phyloP scores from a whole-genome alignment of 1,140 invertebrate species.

The Olivierus martensii region DNA sequence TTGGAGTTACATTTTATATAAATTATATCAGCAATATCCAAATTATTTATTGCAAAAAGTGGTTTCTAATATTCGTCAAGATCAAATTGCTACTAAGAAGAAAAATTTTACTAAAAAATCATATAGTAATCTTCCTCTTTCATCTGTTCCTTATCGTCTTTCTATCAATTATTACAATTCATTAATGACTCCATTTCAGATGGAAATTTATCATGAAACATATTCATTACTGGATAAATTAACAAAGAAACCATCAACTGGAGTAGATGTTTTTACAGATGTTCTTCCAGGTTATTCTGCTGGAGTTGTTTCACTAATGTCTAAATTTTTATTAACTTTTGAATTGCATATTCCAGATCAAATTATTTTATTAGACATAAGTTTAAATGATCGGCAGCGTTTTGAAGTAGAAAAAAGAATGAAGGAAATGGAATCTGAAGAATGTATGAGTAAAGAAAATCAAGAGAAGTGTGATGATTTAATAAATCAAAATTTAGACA shows the following conservation, averaged over 20 bases:
- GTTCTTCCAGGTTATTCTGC: slow-evolving; percentile 24
- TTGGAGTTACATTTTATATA: slow-evolving; percentile 49
- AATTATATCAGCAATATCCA: slow-evolving; percentile 53
- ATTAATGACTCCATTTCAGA: slow-evolving; percentile 6
- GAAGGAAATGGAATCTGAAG: neutral
- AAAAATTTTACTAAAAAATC: slow-evolving; percentile 1
- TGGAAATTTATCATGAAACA: slow-evolving; percentile 4
- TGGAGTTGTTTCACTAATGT: slow-evolving; percentile 23
- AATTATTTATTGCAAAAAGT: slow-evolving; percentile 43
- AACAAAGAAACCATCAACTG: neutral
- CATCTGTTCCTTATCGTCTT: slow-evolving; percentile 15
- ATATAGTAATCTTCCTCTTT: slow-evolving; percentile 17
- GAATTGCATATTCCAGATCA: slow-evolving; percentile 43
- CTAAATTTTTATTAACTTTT: slow-evolving; percentile 29
- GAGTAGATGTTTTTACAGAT: slow-evolving; percentile 11
- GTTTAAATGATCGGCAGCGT: slow-evolving; percentile 22
- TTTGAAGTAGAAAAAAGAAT: slow-evolving; percentile 7
- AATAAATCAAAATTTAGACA: neutral
- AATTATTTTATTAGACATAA: slow-evolving; percentile 41
- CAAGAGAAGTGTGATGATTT: slow-evolving; percentile 15
- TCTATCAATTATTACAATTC: slow-evolving; percentile 10
- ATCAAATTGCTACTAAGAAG: slow-evolving; percentile 37
- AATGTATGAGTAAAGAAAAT: slow-evolving; percentile 10
- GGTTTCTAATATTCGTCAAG: slow-evolving; percentile 39
- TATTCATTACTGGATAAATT: neutral